Evolutionary conservation across 2,113 vertebrate genomes (phyloP), one percentile per base, ranked within the genome.

Genomic region (Petaurus breviceps): DNA sequence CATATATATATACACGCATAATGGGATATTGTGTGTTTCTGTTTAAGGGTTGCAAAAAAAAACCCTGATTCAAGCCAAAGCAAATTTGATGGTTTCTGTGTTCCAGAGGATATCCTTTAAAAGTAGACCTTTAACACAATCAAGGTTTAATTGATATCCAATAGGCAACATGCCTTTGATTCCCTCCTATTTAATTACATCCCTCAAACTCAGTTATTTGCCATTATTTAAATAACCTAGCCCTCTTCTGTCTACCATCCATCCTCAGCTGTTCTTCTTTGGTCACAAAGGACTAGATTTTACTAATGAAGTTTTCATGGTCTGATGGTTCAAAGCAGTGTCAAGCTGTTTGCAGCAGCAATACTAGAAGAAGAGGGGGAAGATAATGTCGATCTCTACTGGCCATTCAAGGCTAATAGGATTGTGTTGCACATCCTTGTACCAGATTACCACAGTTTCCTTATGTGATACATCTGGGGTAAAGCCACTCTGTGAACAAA

Each of bases 261-360:
- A 3, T 5, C 46, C 47, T 89, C 94, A 93, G 95, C 95, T 95
- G 93, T 84, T 97, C 91, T 84, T 22, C 95, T 95, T 97, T 92
- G 97, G 91, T 93, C 94, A 89, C 94, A 94, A 90, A 97, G 96
- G 92, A 97, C 96, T 8, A 49, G 90, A 92, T 96, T 97, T 97
- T 28, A 49, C 98, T 97, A 96, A 98, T 96, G 97, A 77, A 94
- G 98, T 97, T 95, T 84, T 84, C 95, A 97, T 95, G 97, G 97
- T 96, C 97, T 98, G 94, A 94, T 97, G 94, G 96, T 97, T 92
- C 96, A 97, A 96, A 97, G 96, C 95, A 84, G n/a, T 43, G 95
- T 97, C 84, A 93, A 97, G 94, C 96, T 94, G 90, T 98, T 97
- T 94, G 95, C 95, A 95, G 97, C 96, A 96, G 92, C 97, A 93